Base-by-base conservation (phyloP, 2,888 invertebrate genomes). In the Mythimna vitellina region DNA sequence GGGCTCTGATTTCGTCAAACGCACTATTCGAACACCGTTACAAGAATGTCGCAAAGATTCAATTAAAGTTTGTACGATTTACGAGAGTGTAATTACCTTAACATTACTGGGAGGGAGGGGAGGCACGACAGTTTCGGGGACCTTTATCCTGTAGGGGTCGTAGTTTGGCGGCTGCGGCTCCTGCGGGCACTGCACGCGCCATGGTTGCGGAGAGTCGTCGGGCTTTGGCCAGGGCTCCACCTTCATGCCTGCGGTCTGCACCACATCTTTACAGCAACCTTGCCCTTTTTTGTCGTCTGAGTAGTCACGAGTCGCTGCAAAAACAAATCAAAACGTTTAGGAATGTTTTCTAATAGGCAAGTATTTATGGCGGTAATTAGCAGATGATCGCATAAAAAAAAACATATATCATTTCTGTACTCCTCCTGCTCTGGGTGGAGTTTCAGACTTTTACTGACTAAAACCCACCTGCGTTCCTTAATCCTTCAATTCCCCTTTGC, bases 1-100 rank as follows among this genome's bases (percentile, higher is more conserved):
- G 90, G 93, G 92, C 93, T 93, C 93, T 93, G 92, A 93, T 95
- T 95, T 95, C 95, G 95, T 95, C 95, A 91, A 96, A 96, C 96
- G 96, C 96, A 96, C 95, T 93, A 80, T 89, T 81, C 63, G 69
- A 80, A 87, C 84, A 90, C 88, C 84, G 81, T 81, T 68, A 73
- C 68, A 76, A 70, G 68, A 85, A 87, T 87, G 90, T 91, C 89
- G 88, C 89, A 89, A 77, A 81, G 83, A 76, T 84, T 79, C 66
- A 56, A 65, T 61, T 29, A 56, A 73, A 53, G 17, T 29, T 32
- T 61, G 17, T 51, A 61, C 17, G 17, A 35, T 57, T 20, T 61
- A 22, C 12, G 22, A 70, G 56, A 54, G 72, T 49, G 56, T 58
- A 62, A 25, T 69, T 92, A 96, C 96, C 95, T 94, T 95, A 20